Evolutionary conservation across 2,113 vertebrate species (phyloP), one percentile per base, ranked within the genome.

Genomic region (Artemisiospiza belli): DNA sequence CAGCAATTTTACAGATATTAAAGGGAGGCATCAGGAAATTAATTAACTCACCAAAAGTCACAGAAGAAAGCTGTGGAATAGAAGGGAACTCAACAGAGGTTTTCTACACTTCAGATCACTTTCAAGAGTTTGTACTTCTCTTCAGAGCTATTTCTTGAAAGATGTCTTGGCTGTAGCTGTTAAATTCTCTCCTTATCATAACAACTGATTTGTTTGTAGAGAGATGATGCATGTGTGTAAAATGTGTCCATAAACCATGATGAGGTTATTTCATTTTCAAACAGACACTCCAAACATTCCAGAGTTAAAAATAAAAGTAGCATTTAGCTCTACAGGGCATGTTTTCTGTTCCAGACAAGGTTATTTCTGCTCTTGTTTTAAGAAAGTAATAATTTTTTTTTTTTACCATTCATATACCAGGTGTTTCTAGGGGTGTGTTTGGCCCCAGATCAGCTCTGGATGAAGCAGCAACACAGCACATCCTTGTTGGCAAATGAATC

Each of bases 261-360:
- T 46, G 70, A 89, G 49, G 41, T 75, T 94, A 87, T 72, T 92
- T 72, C 11, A 57, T 94, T 82, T 77, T 64, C 69, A 87, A 72
- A 84, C 54, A 75, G 58, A 91, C 69, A 68, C 78, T 79, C 75
- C 54, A 79, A 90, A 76, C 67, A 64, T 73, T 85, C 70, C 79
- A 58, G 62, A 80, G 62, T 82, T 92, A 73, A 92, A 90, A 90
- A 82, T 67, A 93, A 76, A 90, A 83, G 74, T 5, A 85, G 33
- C 41, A 61, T 61, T 90, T 64, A 93, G 44, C 54, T 84, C 67
- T 85, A 69, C 11, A 31, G 55, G 28, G 27, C 41, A 33, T 58
- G 18, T 2, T 15, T 75, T 92, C 49, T 96, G 58, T 83, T 92
- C 78, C 51, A 83, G 77, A 82, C 63, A 61, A 84, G 30, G 69